Conservation (phyloP, 2,113 vertebrate species). For the Albula goreensis region DNA sequence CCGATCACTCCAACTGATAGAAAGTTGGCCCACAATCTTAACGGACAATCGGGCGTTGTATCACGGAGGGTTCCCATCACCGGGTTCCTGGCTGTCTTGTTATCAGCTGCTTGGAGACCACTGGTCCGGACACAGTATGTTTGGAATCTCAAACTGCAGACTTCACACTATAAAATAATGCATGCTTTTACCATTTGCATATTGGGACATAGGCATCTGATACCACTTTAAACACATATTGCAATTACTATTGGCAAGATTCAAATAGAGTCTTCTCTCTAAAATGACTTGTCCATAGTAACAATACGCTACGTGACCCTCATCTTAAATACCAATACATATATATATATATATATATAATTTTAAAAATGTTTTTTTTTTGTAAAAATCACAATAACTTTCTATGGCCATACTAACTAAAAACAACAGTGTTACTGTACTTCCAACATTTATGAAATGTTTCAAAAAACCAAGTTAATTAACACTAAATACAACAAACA, state of each 20-base stretch:
- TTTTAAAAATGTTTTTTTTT: constrained; percentile 55
- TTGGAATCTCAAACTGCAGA: constrained; percentile 74
- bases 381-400: constrained; percentile 79
- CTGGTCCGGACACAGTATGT: constrained; percentile 69
- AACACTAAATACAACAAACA: constrained; percentile 84
- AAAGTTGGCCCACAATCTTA: constrained; percentile 72
- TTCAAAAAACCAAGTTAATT: constrained; percentile 86
- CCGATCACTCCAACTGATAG: background rate
- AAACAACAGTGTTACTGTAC: constrained; percentile 72
- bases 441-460: constrained; percentile 90
- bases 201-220: constrained; percentile 61
- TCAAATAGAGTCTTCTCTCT: constrained; percentile 70
- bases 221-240: constrained; percentile 62
- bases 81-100: constrained; percentile 33
- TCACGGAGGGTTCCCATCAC: too few species aligned
- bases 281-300: constrained; percentile 58
- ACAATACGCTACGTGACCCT: constrained; percentile 82
- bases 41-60: constrained; percentile 39
- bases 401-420: constrained; percentile 90
- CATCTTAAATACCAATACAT: constrained; percentile 65
- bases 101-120: constrained; percentile 50
- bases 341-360: constrained; percentile 40
- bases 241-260: constrained; percentile 62
- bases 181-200: constrained; percentile 53
- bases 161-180: constrained; percentile 72